Percentiles rank a stretch among this genome's conserved stretches.
Conservation (phyloP, 2,113 vertebrate species). For the Chlorodrepanis virens region DNA sequence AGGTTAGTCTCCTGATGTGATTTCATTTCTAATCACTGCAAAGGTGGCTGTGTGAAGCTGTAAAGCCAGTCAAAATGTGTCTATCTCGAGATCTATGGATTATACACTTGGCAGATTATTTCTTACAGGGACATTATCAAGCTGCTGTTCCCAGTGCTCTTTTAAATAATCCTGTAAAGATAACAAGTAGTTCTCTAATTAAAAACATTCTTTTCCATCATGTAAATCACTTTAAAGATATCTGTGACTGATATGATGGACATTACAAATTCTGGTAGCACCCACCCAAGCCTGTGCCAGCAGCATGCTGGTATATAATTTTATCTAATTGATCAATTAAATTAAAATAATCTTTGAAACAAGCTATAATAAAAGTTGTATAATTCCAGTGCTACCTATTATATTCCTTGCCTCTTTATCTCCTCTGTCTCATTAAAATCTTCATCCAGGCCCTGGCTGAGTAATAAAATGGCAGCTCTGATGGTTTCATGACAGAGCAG, state of each 20-base stretch:
- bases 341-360: slow-evolving; percentile 69
- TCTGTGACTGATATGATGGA: not conserved
- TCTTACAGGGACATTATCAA: not conserved
- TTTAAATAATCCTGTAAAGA: not conserved
- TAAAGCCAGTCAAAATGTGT: not conserved
- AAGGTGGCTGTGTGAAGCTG: not conserved
- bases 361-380: slow-evolving; percentile 40
- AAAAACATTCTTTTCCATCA: not conserved
- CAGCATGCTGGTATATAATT: slow-evolving; percentile 14
- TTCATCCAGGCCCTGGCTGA: not conserved
- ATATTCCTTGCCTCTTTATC: slow-evolving; percentile 56
- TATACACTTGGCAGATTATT: not conserved
- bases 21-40: not conserved
- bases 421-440: not conserved
- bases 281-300: slow-evolving; percentile 21
- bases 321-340: slow-evolving; percentile 72
- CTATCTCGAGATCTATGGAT: not conserved
- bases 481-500: not conserved
- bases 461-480: slow-evolving; percentile 18
- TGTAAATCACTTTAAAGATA: not conserved
- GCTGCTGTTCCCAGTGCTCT: fast-evolving
- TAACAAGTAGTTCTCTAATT: not conserved
- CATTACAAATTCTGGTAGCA: not conserved
- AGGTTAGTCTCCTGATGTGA: not conserved
- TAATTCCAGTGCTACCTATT: slow-evolving; percentile 52